Percentiles rank a stretch among this genome's conserved stretches.
phyloP scores from a whole-genome alignment of 2,113 vertebrate species.

The Phoenicopterus ruber region DNA sequence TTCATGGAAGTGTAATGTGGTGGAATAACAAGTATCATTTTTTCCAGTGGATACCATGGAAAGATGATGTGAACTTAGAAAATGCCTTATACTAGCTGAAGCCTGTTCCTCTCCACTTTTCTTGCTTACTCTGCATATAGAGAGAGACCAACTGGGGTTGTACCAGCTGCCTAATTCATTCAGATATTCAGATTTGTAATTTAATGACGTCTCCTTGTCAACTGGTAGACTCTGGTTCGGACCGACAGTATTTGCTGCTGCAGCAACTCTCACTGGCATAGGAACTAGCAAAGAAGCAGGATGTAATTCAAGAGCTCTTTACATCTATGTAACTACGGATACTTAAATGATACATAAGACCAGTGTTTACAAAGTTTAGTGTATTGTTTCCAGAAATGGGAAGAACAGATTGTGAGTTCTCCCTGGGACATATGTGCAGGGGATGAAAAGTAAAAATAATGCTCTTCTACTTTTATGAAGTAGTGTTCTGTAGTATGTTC shows the following conservation, averaged over 20 bases:
- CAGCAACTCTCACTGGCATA: not conserved
- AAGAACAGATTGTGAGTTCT: not conserved
- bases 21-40: not conserved
- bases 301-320: not conserved
- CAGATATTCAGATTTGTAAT: not conserved
- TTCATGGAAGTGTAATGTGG: not conserved
- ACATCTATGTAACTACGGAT: not conserved
- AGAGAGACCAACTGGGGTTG: not conserved
- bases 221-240: not conserved
- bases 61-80: not conserved
- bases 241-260: not conserved
- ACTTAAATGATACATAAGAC: not conserved
- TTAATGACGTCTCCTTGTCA: not conserved
- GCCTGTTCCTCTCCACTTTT: not conserved
- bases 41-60: not conserved
- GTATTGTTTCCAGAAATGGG: not conserved
- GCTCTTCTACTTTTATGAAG: not conserved
- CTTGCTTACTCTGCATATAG: not conserved
- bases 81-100: not conserved
- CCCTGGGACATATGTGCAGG: not conserved
- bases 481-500: not conserved
- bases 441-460: not conserved
- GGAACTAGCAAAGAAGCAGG: not conserved
- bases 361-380: conserved; percentile 1
- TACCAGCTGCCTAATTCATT: not conserved